A percentile compares a stretch with the other conserved stretches of the same genome.
Conservation (phyloP, 2,797 vertebrate species). For the Zenarchopterus dispar region DNA sequence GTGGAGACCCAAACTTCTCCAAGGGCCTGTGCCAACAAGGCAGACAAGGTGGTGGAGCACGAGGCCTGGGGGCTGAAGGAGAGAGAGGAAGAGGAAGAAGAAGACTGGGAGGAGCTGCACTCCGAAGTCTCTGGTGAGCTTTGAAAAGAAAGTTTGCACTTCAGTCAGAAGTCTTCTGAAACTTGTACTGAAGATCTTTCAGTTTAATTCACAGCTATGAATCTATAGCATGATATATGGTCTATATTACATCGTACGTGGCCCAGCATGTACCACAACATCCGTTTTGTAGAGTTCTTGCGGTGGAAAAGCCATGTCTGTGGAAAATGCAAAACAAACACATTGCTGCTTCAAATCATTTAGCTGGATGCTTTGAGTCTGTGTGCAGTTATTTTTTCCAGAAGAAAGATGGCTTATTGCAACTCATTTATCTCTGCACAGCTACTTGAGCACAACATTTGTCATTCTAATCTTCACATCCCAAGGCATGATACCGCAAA, state of each 20-base stretch:
- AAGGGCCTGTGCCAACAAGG: conserved; percentile 86
- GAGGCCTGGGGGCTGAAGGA: conserved; percentile 56
- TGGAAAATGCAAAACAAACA: conserved; percentile 62
- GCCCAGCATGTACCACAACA: conserved; percentile 18
- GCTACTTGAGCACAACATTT: conserved; percentile 35
- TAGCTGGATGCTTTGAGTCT: conserved; percentile 25
- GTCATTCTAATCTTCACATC: conserved; percentile 50
- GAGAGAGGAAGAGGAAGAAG: conserved; percentile 77
- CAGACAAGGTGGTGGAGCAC: conserved; percentile 84
- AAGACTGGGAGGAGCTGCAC: conserved; percentile 80
- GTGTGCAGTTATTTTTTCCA: conserved; percentile 61
- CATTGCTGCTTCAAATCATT: conserved; percentile 53
- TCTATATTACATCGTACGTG: conserved; percentile 18
- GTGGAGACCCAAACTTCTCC: conserved; percentile 89
- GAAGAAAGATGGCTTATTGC: conserved; percentile 35
- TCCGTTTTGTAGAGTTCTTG: conserved; percentile 18
- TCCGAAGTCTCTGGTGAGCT: conserved; percentile 87
- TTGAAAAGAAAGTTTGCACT: conserved; percentile 10
- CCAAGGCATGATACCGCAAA: conserved; percentile 21
- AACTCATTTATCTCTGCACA: conserved; percentile 52
- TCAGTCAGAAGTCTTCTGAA: conserved; percentile 2
- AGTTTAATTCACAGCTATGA: conserved; percentile 24
- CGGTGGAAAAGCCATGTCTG: conserved; percentile 47
- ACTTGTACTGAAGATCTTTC: conserved; percentile 37
- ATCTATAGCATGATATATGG: not conserved